A percentile compares a stretch with the other conserved stretches of the same genome.
These are phyloP conservation scores for Coenonympha arcania DNA, from an alignment of 2,888 invertebrate genomes.

Conservation along the genomic window DNA sequence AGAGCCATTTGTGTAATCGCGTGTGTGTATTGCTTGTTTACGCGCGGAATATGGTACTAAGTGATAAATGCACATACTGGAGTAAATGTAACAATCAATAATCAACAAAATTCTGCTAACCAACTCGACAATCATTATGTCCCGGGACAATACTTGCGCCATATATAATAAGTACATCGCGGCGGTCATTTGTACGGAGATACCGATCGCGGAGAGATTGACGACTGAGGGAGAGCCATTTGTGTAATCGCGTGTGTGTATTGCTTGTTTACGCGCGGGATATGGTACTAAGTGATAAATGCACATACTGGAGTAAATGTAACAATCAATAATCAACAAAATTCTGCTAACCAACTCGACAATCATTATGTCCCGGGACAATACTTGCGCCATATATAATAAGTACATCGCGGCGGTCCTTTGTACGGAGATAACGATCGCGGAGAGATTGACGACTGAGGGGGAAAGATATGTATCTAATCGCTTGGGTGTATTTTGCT, in stretches of 20 bases:
- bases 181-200: constrained; percentile 20
- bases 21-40: constrained; percentile 1
- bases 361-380: constrained; percentile 12
- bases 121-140: constrained; percentile 12
- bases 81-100: too few species aligned
- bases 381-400: constrained; percentile 14
- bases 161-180: constrained; percentile 15
- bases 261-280: neutral
- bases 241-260: constrained; percentile 4
- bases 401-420: constrained; percentile 16
- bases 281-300: too few species aligned
- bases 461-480: constrained; percentile 6
- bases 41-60: too few species aligned
- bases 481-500: constrained; percentile 3
- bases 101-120: too few species aligned
- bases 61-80: too few species aligned
- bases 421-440: constrained; percentile 21
- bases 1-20: constrained; percentile 4
- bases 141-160: constrained; percentile 13
- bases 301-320: too few species aligned
- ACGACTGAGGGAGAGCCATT: constrained; percentile 8
- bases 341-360: too few species aligned
- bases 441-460: constrained; percentile 18
- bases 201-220: constrained; percentile 20
- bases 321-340: too few species aligned